These are phyloP conservation scores for Rhinopomastus cyanomelas DNA, from an alignment of 2,113 vertebrate species.

Conservation along the genomic window DNA sequence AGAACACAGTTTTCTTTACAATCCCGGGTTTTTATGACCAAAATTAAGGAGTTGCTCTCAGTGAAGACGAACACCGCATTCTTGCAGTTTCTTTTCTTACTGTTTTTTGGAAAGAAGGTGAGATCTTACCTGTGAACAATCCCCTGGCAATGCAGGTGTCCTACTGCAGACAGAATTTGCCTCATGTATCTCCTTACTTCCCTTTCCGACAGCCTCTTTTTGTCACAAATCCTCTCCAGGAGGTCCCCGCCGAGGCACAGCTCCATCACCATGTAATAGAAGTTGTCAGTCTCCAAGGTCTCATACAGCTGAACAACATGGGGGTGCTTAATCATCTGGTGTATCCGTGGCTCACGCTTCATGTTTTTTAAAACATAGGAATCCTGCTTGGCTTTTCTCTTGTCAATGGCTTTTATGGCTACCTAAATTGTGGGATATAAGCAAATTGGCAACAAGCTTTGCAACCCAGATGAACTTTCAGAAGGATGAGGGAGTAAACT, in stretches of 20 bases:
- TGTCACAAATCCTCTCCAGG: constrained; percentile 83
- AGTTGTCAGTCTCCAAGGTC: constrained; percentile 86
- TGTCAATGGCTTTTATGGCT: constrained; percentile 87
- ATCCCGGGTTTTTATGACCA: not conserved
- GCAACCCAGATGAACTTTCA: not conserved
- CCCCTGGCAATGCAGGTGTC: constrained; percentile 78
- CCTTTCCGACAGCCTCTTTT: constrained; percentile 79
- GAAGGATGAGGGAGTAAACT: not conserved
- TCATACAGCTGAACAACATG: constrained; percentile 79
- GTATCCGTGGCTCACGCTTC: constrained; percentile 81
- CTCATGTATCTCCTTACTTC: constrained; percentile 81
- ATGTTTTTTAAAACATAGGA: constrained; percentile 84
- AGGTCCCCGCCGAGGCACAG: constrained; percentile 82
- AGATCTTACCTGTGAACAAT: constrained; percentile 80
- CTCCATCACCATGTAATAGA: constrained; percentile 87
- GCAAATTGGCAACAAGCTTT: not conserved
- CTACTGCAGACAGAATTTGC: constrained; percentile 82
- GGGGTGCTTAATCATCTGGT: constrained; percentile 85
- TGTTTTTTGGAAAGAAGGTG: not conserved
- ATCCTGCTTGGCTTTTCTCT: constrained; percentile 85
- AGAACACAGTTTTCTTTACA: not conserved
- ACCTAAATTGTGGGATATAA: constrained; percentile 65
- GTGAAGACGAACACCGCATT: not conserved
- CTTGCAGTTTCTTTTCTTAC: not conserved
- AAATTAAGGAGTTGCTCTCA: not conserved